Base-by-base conservation (phyloP, 30 jellyfish, hydroid and myxozoan genomes). In the Chrysaora quinquecirrha region DNA sequence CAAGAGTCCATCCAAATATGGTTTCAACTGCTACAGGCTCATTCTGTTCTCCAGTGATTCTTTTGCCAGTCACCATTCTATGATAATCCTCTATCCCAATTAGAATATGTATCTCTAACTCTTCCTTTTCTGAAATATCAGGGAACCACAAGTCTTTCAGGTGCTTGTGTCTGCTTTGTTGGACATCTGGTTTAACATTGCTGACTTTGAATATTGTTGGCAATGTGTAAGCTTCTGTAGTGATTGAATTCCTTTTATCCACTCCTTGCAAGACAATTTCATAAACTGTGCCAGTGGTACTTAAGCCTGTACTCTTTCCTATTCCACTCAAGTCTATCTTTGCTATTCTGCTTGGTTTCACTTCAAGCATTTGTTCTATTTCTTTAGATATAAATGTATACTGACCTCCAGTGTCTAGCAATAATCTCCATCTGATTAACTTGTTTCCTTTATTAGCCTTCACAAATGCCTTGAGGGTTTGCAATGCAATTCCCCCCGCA, bases 51-150 rank as follows among this genome's bases (percentile, higher is more conserved):
- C 76, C 87, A 64, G 76, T 14, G 34, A 21, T 52, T 66, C 28
- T 66, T 35, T 29, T 27, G 19, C 34, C 78, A 28, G 48, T 66
- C 34, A 22, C 52, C 2, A 66, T 30, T 66, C 30, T 30, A 9
- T 47, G 34, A 30, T 22, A 23, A 62, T 62, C 43, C 1, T 52
- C 76, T 29, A 29, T 20, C 4, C 87, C 87, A 28, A 54, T 31
- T 0, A 75, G 33, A 12, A 75, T 0, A 49, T 75, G 87, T n/a
- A 75, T 65, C 2, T 48, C 88, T 29, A 61, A 77, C 34, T 61
- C 88, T n/a, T 62, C 79, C 14, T 61, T 27, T 30, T 24, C 70
- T n/a, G 88, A 77, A 19, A 77, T 31, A 63, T 77, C 88, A 0
- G 80, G 35, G 61, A 77, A 60, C 35, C 35, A 30, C 22, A 58